Base-by-base conservation (phyloP, 2,888 invertebrate species). In the Crossocerus cetratus region DNA sequence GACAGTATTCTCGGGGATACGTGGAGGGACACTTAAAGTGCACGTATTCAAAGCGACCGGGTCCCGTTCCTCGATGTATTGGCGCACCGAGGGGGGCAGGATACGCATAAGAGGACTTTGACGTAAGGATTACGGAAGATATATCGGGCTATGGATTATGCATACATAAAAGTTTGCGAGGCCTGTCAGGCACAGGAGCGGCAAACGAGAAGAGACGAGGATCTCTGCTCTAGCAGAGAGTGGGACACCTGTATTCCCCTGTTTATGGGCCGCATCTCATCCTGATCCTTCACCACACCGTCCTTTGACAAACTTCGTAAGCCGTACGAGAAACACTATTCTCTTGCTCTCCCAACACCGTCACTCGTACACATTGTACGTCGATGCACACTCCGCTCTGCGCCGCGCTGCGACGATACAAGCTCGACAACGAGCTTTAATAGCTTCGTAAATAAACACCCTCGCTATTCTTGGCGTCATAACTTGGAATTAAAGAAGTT, bases 121-220 rank as follows among this genome's bases (percentile, higher is more conserved):
- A 79, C 74, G 65, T 61, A 72, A 69, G 72, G 64, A 72, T 82
- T 74, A 54, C 63, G 57, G 53, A 66, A 74, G 74, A 84, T 81
- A 67, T 74, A 76, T 75, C 63, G 61, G 16, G 20, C 45, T 69
- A 66, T 67, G 67, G 68, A 77, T 79, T 72, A 74, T 77, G 74
- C 74, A 77, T 57, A 65, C 54, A 64, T 65, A 67, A 77, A 83
- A 76, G 53, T 74, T 75, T 58, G 32, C 60, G 55, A 21, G 59
- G 62, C 21, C 32, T 22, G 69, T 54, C 55, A 66, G 73, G 44
- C 45, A 61, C 57, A 45, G 65, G 64, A 71, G 77, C 62, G 32
- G 32, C 32, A 0, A 32, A 8, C 32, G 32, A 32, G 32, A 2
- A 32, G 32, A 11, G 32, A 32, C 5, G 32, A 32, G 32, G 11